Evolutionary conservation across 2,888 invertebrate genomes (phyloP).

Genomic region (Daptonema setosum): DNA sequence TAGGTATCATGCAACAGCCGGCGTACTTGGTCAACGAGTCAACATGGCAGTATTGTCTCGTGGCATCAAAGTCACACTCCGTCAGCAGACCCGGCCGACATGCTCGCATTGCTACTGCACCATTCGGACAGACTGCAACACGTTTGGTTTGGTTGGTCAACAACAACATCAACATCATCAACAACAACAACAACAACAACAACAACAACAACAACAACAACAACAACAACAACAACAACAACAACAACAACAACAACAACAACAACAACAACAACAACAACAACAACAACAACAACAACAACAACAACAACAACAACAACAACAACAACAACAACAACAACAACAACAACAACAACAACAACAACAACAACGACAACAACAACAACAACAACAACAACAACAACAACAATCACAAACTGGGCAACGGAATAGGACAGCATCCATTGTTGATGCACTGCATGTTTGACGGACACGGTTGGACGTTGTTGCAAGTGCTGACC

Average conservation of each 20-base stretch:
- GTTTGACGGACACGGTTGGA: neutral
- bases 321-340: neutral
- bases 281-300: neutral
- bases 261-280: neutral
- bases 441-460: neutral
- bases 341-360: neutral
- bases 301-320: neutral
- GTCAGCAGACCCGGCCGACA: too few relatives aligned
- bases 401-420: too few relatives aligned
- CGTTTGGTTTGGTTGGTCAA: too few relatives aligned
- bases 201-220: neutral
- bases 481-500: neutral
- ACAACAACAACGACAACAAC: neutral
- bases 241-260: neutral
- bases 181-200: too few relatives aligned
- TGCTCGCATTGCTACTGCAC: too few relatives aligned
- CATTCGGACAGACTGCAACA: too few relatives aligned
- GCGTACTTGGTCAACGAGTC: too few relatives aligned
- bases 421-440: neutral
- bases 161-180: too few relatives aligned
- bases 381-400: neutral
- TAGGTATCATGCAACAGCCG: too few relatives aligned
- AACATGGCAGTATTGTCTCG: too few relatives aligned
- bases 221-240: neutral
- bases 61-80: too few relatives aligned